These are phyloP conservation scores for Leptocoma aspasia DNA, from an alignment of 2,113 vertebrate species.

Conservation along the genomic window DNA sequence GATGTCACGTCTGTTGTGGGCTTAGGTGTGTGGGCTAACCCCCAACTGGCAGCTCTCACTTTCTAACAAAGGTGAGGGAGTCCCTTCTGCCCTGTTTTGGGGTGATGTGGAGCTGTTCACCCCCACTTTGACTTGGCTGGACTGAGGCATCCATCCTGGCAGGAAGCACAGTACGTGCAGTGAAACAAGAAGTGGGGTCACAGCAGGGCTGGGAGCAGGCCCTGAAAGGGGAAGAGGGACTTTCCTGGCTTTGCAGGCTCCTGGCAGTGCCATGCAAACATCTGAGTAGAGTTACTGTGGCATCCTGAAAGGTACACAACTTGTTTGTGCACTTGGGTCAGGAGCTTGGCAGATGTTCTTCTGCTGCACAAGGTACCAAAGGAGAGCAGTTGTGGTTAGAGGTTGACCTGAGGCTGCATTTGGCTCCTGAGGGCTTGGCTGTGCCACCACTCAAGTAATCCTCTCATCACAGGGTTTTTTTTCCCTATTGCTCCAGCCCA, in stretches of 20 bases:
- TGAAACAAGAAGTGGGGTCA: not conserved
- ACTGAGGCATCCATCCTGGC: not conserved
- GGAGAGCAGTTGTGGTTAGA: not conserved
- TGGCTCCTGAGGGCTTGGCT: not conserved
- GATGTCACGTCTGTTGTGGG: not conserved
- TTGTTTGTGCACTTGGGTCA: not conserved
- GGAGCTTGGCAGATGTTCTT: not conserved
- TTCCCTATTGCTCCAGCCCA: not conserved
- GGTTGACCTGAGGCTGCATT: not conserved
- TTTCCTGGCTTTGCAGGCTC: not conserved
- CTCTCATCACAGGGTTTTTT: not conserved
- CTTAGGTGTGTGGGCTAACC: not conserved
- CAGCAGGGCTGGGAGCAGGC: not conserved
- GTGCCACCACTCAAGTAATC: not conserved
- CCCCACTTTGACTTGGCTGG: not conserved
- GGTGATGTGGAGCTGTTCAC: fast-evolving
- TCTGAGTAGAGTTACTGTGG: not conserved
- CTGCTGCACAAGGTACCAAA: not conserved
- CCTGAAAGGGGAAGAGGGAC: not conserved
- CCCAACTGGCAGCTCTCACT: not conserved
- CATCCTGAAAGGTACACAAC: not conserved
- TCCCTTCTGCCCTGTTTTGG: not conserved
- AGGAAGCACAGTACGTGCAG: fast-evolving
- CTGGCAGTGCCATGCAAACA: not conserved
- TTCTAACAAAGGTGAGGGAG: not conserved